Conservation (phyloP, 2,113 vertebrate genomes). For the Mellivora capensis region DNA sequence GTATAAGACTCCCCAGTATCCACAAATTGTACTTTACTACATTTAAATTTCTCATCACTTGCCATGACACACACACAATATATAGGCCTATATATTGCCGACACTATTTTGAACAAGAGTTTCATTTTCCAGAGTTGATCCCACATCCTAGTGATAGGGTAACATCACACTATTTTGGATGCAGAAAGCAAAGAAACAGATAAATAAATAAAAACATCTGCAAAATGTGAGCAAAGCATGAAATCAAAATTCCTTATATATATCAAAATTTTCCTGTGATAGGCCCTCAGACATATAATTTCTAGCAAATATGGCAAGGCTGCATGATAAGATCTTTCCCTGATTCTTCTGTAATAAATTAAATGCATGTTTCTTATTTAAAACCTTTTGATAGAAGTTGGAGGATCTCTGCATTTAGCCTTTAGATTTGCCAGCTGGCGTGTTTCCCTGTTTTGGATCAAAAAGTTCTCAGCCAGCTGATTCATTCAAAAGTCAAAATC, state of each 20-base stretch:
- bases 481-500: slow-evolving; percentile 66
- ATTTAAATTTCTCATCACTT: not conserved
- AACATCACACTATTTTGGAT: not conserved
- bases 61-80: not conserved
- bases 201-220: slow-evolving; percentile 22
- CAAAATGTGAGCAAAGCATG: slow-evolving; percentile 15
- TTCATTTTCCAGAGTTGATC: slow-evolving; percentile 34
- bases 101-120: not conserved
- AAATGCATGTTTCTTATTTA: slow-evolving; percentile 48
- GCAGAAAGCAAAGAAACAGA: slow-evolving; percentile 15
- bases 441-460: slow-evolving; percentile 56
- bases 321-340: not conserved
- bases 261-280: not conserved
- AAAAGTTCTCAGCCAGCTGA: slow-evolving; percentile 62
- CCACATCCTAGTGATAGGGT: not conserved
- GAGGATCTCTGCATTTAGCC: slow-evolving; percentile 23
- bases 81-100: not conserved
- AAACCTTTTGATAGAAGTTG: slow-evolving; percentile 47
- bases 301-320: not conserved
- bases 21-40: not conserved
- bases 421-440: slow-evolving; percentile 60
- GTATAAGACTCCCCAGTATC: not conserved
- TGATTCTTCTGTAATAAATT: slow-evolving; percentile 27
- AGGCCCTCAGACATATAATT: slow-evolving; percentile 13
- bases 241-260: not conserved